phyloP scores from a whole-genome alignment of 2,797 vertebrate species.

The Nasua narica region DNA sequence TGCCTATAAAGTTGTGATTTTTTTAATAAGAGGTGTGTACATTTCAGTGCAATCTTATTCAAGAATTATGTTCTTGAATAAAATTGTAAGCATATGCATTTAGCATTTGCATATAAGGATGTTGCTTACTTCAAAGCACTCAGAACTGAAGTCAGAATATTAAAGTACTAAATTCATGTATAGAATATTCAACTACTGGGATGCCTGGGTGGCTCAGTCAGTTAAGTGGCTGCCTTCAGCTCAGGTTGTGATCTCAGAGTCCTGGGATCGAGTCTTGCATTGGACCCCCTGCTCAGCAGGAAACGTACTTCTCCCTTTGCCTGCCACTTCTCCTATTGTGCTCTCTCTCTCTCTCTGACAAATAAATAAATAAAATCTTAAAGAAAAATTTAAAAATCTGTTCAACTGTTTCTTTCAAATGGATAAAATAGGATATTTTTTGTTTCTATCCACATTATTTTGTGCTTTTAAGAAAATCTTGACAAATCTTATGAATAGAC shows the following conservation, averaged over 20 bases:
- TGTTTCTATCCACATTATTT: slow-evolving; percentile 42
- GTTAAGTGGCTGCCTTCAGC: no score
- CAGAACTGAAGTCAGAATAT: not conserved
- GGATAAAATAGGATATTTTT: not conserved
- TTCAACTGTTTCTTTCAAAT: slow-evolving; percentile 9
- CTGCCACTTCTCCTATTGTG: no score
- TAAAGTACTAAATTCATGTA: not conserved
- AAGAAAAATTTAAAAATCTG: not conserved
- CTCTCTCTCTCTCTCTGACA: no score
- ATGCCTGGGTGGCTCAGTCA: no score
- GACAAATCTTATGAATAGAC: slow-evolving; percentile 1
- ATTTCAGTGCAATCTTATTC: not conserved
- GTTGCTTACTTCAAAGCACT: slow-evolving; percentile 1
- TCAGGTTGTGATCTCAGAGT: no score
- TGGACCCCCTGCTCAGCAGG: no score
- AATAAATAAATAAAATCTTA: no score
- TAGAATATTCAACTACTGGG: not conserved
- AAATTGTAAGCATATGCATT: slow-evolving; percentile 5
- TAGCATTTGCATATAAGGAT: not conserved
- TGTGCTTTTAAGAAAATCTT: slow-evolving; percentile 28
- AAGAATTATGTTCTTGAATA: not conserved
- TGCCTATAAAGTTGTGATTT: not conserved
- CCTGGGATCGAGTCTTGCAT: no score
- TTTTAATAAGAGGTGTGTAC: not conserved
- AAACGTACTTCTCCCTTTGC: no score